Percentiles rank a stretch among this genome's conserved stretches.
Conservation (phyloP, 2,797 vertebrate species). For the Gymnothorax javanicus region DNA sequence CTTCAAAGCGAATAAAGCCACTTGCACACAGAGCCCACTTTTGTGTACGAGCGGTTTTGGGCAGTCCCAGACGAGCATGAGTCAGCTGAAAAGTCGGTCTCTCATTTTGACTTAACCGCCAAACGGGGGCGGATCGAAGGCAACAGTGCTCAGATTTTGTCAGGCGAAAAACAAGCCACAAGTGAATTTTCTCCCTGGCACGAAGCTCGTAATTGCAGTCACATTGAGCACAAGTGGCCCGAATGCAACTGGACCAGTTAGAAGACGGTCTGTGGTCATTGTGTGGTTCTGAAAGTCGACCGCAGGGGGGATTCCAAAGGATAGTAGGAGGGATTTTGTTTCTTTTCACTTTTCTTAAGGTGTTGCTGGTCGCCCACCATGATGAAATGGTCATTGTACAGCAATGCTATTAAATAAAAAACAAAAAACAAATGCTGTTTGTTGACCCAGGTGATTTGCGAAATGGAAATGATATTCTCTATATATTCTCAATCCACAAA, state of each 20-base stretch:
- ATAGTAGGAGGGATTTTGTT: background rate
- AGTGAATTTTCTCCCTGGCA: background rate
- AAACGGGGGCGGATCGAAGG: background rate
- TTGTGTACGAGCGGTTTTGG: background rate
- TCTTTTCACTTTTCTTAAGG: background rate
- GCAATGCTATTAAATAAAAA: background rate
- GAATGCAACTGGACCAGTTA: slow-evolving; percentile 16
- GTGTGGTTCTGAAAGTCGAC: slow-evolving; percentile 31
- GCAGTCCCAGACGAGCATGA: background rate
- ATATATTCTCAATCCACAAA: background rate
- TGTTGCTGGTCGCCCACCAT: background rate
- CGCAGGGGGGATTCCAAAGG: background rate
- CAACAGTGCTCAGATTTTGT: background rate
- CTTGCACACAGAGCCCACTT: background rate
- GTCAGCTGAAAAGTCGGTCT: background rate
- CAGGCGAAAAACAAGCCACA: background rate
- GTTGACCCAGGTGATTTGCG: background rate
- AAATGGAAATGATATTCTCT: no score
- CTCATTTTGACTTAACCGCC: background rate
- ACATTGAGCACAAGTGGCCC: background rate
- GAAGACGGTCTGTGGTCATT: background rate
- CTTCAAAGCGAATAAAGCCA: no score
- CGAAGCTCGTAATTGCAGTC: background rate
- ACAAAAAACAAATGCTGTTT: background rate
- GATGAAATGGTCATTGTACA: background rate